A percentile compares a stretch with the other conserved stretches of the same genome.
Evolutionary conservation across 2,888 invertebrate species (phyloP).

Genomic region (Stenolophus ochropezus): DNA sequence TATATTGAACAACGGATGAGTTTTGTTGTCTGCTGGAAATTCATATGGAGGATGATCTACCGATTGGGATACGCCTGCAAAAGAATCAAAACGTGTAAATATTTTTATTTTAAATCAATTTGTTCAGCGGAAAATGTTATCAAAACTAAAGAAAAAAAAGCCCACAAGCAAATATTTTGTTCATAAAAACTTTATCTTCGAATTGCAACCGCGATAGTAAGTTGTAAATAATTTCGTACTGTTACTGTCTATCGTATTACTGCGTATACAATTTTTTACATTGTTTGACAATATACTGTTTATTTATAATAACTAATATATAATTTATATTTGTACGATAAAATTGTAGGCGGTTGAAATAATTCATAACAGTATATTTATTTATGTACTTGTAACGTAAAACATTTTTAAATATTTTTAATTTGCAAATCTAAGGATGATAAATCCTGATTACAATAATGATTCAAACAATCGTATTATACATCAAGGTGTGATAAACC

Average conservation of each 20-base stretch:
- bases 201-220: too few relatives aligned
- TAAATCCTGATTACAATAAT: neutral
- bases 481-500: neutral
- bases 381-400: too few relatives aligned
- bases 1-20: conserved; percentile 74
- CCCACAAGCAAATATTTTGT: neutral
- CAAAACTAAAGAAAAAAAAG: neutral
- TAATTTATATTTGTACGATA: neutral
- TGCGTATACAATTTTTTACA: neutral
- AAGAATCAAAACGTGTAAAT: neutral
- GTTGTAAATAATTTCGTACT: too few relatives aligned
- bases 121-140: neutral
- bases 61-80: conserved; percentile 3
- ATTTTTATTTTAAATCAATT: too few relatives aligned
- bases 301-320: neutral
- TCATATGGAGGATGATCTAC: conserved; percentile 49
- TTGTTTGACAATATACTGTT: neutral
- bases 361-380: neutral
- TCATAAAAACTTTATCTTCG: neutral
- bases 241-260: too few relatives aligned
- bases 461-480: neutral
- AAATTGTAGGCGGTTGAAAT: neutral
- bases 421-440: neutral
- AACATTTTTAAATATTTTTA: neutral
- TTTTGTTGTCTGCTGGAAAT: conserved; percentile 73